Base-by-base conservation (phyloP, 2,888 invertebrate genomes). In the Chirona hameri region DNA sequence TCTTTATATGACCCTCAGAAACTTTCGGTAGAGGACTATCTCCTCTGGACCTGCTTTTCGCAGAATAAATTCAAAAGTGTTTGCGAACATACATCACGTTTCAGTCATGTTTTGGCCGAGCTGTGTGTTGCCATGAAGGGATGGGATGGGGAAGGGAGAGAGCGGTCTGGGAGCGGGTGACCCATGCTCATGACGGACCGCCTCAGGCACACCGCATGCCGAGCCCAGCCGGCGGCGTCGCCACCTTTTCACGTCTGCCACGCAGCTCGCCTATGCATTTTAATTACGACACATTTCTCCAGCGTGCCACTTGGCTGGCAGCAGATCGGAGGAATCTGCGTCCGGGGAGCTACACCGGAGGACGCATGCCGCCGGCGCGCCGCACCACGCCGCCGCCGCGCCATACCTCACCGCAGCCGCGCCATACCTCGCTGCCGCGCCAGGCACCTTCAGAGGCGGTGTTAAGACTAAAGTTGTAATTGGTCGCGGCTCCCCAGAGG, bases 381-480 rank as follows among this genome's bases (percentile, higher is more conserved):
- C 31, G 69, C 55, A 18, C 15, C 55, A 2, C 18, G 21, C 39
- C 57, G 24, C 24, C 55, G 12, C 15, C 55, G 4, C 18, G 21
- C 39, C 57, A 24, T 24, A 24, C 57, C 57, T 57, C 21, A 5
- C 57, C 57, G 57, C 21, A 14, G 57, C 57, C 57, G 72, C 72
- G 15, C 21, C 72, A 72, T 39, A 39, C 39, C 39, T 39, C 39
- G 39, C 39, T 7, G 39, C 39, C 39, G 39, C 39, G 52, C 15
- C 52, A 12, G 52, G 7, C 52, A 52, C 52, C 52, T 52, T 52
- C 52, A 52, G 52, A 12, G 72, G 39, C 76, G 18, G 76, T 76
- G 76, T 76, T 76, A 76, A 76, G 76, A 76, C 76, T 76, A 76
- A 76, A 76, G 39, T 76, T 76, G 39, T 76, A 76, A 76, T 76